These are phyloP conservation scores for Dromaius novaehollandiae DNA, from an alignment of 2,113 vertebrate species.

Conservation along the genomic window DNA sequence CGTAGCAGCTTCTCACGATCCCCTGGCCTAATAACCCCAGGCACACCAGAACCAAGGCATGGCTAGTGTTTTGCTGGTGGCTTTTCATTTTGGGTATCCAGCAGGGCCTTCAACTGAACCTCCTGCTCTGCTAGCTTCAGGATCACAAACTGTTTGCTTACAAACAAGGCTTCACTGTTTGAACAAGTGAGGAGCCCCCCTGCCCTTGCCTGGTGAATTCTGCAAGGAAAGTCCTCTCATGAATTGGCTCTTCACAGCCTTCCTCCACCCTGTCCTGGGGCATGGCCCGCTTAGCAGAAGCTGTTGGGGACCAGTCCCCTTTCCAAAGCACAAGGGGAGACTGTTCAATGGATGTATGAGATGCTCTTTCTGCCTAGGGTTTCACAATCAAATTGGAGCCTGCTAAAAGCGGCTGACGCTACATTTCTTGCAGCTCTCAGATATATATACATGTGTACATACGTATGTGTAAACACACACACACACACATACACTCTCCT, in stretches of 20 bases:
- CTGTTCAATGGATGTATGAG: not conserved
- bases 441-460: fast-evolving
- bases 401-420: not conserved
- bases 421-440: not conserved
- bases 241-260: not conserved
- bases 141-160: not conserved
- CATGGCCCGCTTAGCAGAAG: not conserved
- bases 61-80: not conserved
- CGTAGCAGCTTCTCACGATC: not conserved
- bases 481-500: not conserved
- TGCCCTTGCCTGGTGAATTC: not conserved
- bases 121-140: not conserved
- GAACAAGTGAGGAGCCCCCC: not conserved
- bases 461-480: too few relatives aligned
- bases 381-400: not conserved
- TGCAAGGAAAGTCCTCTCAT: not conserved
- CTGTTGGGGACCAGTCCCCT: not conserved
- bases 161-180: not conserved
- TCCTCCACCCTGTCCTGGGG: not conserved
- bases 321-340: not conserved
- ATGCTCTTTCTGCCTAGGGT: not conserved
- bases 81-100: not conserved
- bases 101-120: not conserved
- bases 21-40: not conserved
- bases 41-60: not conserved